Percentiles rank a stretch among this genome's conserved stretches.
Conservation (phyloP, 2,113 vertebrate genomes). For the Panthera uncia region DNA sequence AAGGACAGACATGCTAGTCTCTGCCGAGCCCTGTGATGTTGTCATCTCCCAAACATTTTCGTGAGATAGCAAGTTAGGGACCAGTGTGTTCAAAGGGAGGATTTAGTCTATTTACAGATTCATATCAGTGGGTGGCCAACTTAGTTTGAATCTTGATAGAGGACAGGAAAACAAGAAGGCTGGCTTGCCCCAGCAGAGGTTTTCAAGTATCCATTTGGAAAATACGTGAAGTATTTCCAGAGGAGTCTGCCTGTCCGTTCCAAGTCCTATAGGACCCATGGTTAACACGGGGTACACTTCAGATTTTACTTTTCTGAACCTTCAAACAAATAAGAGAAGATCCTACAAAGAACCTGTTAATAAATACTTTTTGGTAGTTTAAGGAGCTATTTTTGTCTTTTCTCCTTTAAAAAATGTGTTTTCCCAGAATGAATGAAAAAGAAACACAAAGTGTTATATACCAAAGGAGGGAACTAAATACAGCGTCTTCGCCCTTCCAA, state of each 20-base stretch:
- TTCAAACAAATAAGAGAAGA: not conserved
- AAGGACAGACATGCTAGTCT: not conserved
- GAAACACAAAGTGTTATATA: not conserved
- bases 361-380: not conserved
- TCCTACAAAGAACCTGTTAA: not conserved
- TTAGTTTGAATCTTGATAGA: constrained; percentile 43
- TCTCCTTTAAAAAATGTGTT: not conserved
- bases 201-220: constrained; percentile 12
- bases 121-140: constrained; percentile 54
- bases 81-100: constrained; percentile 70
- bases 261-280: not conserved
- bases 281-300: not conserved
- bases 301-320: not conserved
- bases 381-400: constrained; percentile 9
- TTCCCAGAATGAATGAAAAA: not conserved
- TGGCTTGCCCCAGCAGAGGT: constrained; percentile 46
- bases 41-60: constrained; percentile 63
- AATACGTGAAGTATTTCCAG: not conserved
- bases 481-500: not conserved
- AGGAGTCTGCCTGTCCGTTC: not conserved
- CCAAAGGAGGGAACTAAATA: not conserved
- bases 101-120: constrained; percentile 73
- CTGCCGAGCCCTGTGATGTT: constrained; percentile 28
- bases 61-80: constrained; percentile 65
- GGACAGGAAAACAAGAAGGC: constrained; percentile 37